Evolutionary conservation across 2,113 vertebrate species (phyloP).

Genomic region (Neolamprologus toae): DNA sequence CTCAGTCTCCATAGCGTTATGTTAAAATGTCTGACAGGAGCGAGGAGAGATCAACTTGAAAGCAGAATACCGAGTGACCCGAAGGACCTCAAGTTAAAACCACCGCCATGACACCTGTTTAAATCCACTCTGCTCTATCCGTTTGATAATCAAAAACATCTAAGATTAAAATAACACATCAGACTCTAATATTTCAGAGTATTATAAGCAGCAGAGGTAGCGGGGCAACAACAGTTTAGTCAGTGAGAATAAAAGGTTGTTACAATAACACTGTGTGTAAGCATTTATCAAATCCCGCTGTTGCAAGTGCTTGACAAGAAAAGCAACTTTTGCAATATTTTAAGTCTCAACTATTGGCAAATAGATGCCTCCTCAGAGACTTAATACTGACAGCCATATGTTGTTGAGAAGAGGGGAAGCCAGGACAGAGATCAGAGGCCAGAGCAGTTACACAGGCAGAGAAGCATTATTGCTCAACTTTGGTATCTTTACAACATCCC

Average conservation of each 20-base stretch:
- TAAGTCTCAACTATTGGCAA: constrained; percentile 43
- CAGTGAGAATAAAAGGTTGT: background rate
- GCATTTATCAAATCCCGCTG: constrained; percentile 23
- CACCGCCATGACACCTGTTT: background rate
- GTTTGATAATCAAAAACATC: background rate
- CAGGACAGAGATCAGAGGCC: constrained; percentile 51
- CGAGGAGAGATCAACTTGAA: background rate
- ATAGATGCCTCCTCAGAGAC: constrained; percentile 28
- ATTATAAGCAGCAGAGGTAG: background rate
- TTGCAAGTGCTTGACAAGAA: constrained; percentile 35
- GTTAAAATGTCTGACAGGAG: constrained; percentile 19
- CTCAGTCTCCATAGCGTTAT: background rate
- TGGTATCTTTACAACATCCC: constrained; percentile 47
- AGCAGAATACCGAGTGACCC: background rate
- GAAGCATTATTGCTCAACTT: constrained; percentile 31
- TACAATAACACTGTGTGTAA: constrained; percentile 22
- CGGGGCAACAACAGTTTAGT: background rate
- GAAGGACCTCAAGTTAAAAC: background rate
- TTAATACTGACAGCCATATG: constrained; percentile 41
- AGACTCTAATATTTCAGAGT: background rate
- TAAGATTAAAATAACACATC: background rate
- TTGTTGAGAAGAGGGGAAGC: constrained; percentile 29
- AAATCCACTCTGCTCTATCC: background rate
- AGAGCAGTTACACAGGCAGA: background rate
- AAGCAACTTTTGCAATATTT: constrained; percentile 51